Conservation (phyloP, 2,113 vertebrate genomes). For the Coregonus clupeaformis region DNA sequence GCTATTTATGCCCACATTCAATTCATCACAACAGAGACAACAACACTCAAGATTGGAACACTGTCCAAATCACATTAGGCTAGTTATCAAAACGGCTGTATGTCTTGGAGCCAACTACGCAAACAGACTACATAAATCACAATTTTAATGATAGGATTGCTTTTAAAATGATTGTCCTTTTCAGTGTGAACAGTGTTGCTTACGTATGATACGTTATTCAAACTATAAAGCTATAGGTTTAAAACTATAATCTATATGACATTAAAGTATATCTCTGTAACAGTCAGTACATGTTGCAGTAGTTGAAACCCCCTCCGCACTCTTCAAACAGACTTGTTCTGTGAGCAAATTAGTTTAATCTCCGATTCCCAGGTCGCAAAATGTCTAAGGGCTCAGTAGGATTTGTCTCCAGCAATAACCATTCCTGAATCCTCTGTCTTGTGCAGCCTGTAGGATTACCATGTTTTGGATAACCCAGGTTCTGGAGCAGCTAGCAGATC, state of each 20-base stretch:
- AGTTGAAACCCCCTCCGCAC: not conserved
- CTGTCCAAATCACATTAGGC: not conserved
- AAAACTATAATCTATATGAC: too few relatives aligned
- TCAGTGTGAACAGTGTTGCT: too few relatives aligned
- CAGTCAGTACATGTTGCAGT: not conserved
- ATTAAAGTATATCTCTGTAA: too few relatives aligned
- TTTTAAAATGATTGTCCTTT: too few relatives aligned
- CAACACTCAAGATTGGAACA: not conserved
- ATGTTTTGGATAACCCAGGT: not conserved
- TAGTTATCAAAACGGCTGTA: not conserved
- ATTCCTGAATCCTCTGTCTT: slow-evolving; percentile 25
- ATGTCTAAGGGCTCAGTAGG: slow-evolving; percentile 22
- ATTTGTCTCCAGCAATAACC: slow-evolving; percentile 25
- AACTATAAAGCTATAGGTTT: too few relatives aligned
- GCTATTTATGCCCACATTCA: not conserved
- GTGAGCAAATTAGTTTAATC: slow-evolving; percentile 4
- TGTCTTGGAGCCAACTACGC: too few relatives aligned
- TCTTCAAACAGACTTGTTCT: not conserved
- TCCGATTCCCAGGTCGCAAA: slow-evolving; percentile 10
- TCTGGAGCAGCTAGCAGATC: slow-evolving; percentile 19
- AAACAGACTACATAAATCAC: too few relatives aligned
- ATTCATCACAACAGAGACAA: not conserved
- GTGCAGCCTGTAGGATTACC: not conserved
- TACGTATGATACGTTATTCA: too few relatives aligned
- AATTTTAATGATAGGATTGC: too few relatives aligned